These are phyloP conservation scores for Oryzias celebensis DNA, from an alignment of 2,113 vertebrate genomes.

Conservation along the genomic window DNA sequence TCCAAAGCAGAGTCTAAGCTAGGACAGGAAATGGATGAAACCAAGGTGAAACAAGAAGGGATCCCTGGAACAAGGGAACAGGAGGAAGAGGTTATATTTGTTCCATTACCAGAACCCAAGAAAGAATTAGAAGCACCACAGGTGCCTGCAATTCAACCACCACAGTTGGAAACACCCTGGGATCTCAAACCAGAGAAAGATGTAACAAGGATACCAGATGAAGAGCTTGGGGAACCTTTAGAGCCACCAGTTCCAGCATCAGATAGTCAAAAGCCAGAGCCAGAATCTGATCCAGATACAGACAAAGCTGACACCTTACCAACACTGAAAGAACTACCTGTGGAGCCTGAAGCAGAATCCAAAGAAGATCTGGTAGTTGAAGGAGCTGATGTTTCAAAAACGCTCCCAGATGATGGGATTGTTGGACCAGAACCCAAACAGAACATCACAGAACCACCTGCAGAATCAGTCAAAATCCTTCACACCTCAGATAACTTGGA, in stretches of 20 bases:
- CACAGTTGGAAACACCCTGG: too few species aligned
- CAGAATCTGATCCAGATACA: neutral
- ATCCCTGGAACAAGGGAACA: too few species aligned
- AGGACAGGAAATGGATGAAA: too few species aligned
- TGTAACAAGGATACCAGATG: neutral
- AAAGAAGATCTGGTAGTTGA: slow-evolving; percentile 8
- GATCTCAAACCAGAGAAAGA: too few species aligned
- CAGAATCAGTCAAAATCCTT: slow-evolving; percentile 49
- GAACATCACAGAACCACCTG: slow-evolving; percentile 28
- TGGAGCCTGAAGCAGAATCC: slow-evolving; percentile 12
- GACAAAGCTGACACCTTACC: neutral
- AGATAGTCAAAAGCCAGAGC: slow-evolving; percentile 15
- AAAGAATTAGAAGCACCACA: too few species aligned
- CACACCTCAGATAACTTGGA: slow-evolving; percentile 6
- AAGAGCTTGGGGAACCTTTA: neutral
- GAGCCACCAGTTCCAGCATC: neutral
- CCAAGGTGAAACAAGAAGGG: too few species aligned
- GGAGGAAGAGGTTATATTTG: too few species aligned
- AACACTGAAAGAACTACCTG: slow-evolving; percentile 1
- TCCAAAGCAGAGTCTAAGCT: too few species aligned
- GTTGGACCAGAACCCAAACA: slow-evolving; percentile 21
- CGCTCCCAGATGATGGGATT: slow-evolving; percentile 16
- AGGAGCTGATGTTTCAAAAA: neutral
- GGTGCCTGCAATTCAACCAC: too few species aligned
- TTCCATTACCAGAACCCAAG: too few species aligned